phyloP scores from a whole-genome alignment of 2,888 invertebrate species.

The Morpho helenor region DNA sequence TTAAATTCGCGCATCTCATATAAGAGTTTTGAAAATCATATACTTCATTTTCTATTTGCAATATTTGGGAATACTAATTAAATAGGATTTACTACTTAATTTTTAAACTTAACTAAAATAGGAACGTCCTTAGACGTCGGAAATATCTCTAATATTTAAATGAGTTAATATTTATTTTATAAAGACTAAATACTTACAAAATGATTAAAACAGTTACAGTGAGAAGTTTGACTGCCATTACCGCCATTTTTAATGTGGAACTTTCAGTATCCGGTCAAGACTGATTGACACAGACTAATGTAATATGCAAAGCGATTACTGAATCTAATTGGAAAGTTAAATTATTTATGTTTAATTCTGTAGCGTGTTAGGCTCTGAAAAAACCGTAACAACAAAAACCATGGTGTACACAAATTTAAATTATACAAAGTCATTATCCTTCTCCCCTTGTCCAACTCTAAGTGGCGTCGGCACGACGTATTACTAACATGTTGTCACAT shows the following conservation, averaged over 20 bases:
- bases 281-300: conserved; percentile 41
- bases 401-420: not conserved
- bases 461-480: too few relatives aligned
- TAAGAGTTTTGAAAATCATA: too few relatives aligned
- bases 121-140: not conserved
- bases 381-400: not conserved
- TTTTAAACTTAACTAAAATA: not conserved
- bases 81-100: too few relatives aligned
- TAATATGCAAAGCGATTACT: conserved; percentile 41
- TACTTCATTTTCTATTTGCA: too few relatives aligned
- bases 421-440: not conserved
- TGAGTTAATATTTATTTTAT: too few relatives aligned
- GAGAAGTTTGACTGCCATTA: not conserved
- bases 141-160: too few relatives aligned
- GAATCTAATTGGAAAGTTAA: conserved; percentile 20
- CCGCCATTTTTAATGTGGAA: conserved; percentile 8
- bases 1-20: too few relatives aligned
- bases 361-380: too few relatives aligned
- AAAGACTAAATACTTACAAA: too few relatives aligned
- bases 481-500: too few relatives aligned
- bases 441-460: too few relatives aligned
- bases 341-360: conserved; percentile 15
- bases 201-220: not conserved
- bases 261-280: not conserved
- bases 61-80: too few relatives aligned